Evolutionary conservation across 2,888 invertebrate species (phyloP), one percentile per base, ranked within the genome.

Genomic region (Synanthedon vespiformis): DNA sequence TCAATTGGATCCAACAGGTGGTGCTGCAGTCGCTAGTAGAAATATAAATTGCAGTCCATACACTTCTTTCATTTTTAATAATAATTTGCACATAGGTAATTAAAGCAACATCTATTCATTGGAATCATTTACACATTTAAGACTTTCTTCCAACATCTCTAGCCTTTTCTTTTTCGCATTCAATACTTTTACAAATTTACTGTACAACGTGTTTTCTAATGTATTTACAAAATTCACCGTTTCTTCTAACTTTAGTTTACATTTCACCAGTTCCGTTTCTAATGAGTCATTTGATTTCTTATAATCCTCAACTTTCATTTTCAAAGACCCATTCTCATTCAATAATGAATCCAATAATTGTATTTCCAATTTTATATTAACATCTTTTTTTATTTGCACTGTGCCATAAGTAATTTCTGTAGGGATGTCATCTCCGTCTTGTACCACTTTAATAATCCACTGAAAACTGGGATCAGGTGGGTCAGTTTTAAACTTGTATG

Each of bases 141-240:
- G 53, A 48, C 64, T 64, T 16, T 74, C 69, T 66, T 86, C 79
- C 22, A 87, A 63, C 8, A 74, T 48, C 49, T 70, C 57, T 52
- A 86, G 83, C 57, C 80, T 71, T 54, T 59, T 68, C 57, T 86
- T 86, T 56, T 86, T 86, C 11, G 71, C 60, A 63, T 85, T 85
- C 22, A 86, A 60, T 40, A 86, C 54, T 51, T 76, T 68, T 0
- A 76, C 60, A 74, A 86, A 85, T 55, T 78, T 80, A 10, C 74
- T 74, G 70, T 82, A 85, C 2, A 85, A 61, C 10, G 58, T 66
- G 2, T 63, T 57, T 58, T 85, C 85, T 51, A 78, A 54, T 5
- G 67, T 55, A 5, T 58, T 64, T 59, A 82, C 83, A 6, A 65
- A 63, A 53, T 70, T 61, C 0, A 72, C 61, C 58, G 74, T 70